Evolutionary conservation across 2,113 vertebrate species (phyloP).

Genomic region (Mustelus asterias): DNA sequence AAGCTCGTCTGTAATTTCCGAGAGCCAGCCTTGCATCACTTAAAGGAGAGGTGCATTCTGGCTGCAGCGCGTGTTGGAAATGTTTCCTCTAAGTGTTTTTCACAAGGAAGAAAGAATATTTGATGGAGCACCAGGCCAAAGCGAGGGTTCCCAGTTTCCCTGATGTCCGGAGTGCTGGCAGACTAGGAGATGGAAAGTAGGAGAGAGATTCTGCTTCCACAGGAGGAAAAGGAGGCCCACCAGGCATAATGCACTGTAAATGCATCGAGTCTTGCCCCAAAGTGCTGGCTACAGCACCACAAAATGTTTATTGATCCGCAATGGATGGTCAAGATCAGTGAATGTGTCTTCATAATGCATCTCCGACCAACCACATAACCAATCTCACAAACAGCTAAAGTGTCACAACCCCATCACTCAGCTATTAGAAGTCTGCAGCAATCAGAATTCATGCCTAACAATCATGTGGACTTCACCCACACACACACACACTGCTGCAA

Average conservation of each 20-base stretch:
- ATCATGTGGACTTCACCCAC: neutral
- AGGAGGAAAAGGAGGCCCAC: neutral
- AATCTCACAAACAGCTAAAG: neutral
- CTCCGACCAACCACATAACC: neutral
- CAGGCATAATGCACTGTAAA: neutral
- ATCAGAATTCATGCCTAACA: neutral
- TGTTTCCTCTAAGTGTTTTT: neutral
- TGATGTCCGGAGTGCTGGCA: neutral
- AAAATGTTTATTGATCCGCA: neutral
- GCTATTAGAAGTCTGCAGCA: neutral
- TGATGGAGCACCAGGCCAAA: neutral
- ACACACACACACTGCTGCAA: neutral
- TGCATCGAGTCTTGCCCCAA: neutral
- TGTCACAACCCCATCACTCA: neutral
- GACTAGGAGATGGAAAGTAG: neutral
- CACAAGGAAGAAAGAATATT: neutral
- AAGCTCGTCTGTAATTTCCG: neutral
- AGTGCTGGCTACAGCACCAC: neutral
- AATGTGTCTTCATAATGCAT: neutral
- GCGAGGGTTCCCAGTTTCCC: neutral
- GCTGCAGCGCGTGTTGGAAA: neutral
- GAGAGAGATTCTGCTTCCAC: neutral
- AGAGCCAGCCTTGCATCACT: neutral
- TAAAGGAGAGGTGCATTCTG: neutral
- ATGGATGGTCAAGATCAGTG: neutral